Evolutionary conservation across 2,888 invertebrate species (phyloP).

Genomic region (Tipula vernalis): DNA sequence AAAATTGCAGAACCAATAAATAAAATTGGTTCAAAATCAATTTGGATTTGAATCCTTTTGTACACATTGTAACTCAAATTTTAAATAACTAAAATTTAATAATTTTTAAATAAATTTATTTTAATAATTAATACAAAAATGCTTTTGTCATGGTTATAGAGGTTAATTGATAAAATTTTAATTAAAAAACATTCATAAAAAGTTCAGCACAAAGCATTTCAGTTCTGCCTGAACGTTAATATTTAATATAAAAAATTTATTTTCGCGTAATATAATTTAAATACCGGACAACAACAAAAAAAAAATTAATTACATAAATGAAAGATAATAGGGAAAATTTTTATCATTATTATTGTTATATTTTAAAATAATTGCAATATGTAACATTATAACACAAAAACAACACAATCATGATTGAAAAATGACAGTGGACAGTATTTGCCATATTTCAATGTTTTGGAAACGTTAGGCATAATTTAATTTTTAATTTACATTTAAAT

Average conservation of each 20-base stretch:
- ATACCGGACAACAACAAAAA: background rate
- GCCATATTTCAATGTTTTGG: background rate
- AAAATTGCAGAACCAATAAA: background rate
- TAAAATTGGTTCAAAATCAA: background rate
- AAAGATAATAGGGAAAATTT: background rate
- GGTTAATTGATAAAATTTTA: background rate
- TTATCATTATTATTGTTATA: background rate
- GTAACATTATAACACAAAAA: too few species aligned
- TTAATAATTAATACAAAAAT: background rate
- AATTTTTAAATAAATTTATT: background rate
- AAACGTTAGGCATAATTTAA: background rate
- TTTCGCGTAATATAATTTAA: background rate
- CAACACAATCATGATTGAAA: background rate
- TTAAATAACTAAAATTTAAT: background rate
- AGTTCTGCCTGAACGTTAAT: background rate
- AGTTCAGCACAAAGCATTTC: background rate
- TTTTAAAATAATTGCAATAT: background rate
- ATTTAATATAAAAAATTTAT: background rate
- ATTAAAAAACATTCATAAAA: background rate
- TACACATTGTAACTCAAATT: background rate
- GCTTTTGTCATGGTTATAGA: background rate
- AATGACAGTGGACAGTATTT: background rate
- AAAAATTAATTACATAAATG: background rate
- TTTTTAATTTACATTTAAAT: background rate
- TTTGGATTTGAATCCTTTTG: background rate